Base-by-base conservation (phyloP, 2,888 invertebrate species). In the Artemia sinica region DNA sequence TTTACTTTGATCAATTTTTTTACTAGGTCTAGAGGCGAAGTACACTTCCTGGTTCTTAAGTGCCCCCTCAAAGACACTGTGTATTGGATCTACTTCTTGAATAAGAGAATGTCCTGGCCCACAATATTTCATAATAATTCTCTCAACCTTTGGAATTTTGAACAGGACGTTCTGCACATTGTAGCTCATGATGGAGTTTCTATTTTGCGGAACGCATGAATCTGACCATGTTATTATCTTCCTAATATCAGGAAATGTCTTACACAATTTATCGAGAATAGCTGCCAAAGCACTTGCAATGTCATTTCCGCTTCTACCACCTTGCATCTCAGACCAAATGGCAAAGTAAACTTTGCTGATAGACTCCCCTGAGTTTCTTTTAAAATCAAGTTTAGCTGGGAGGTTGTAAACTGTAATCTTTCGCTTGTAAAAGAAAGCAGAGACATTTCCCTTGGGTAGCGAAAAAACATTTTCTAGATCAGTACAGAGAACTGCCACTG, bases 131-230 rank as follows among this genome's bases (percentile, higher is more conserved):
- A 52, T 5, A 52, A 52, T 52, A 52, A 52, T 52, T 52, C 5
- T 52, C 58, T 52, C 58, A 52, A 7, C 58, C 7, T 52, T 3
- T 3, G 58, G 58, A 52, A 5, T 52, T 52, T 18, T 52, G 52
- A 52, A 52, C 52, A 52, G 52, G 52, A 52, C 2, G 52, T 52
- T 52, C 52, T 52, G 52, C 52, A 52, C 2, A 52, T 52, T 52
- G 52, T 52, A 52, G 52, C 52, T 52, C 52, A 52, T 52, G 52
- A 52, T 52, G 52, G 52, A 52, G 52, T 52, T 52, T 52, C 14
- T 52, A 52, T 52, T 52, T 52, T 52, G 4, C 5, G 58, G 58
- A 52, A 52, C 18, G 58, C 52, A 52, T 52, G 52, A 52, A 52
- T 52, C 52, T 52, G 52, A 52, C 4, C 7, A 52, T 52, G 58